phyloP scores from a whole-genome alignment of 2,888 invertebrate genomes.

The Yponomeuta malinellus region DNA sequence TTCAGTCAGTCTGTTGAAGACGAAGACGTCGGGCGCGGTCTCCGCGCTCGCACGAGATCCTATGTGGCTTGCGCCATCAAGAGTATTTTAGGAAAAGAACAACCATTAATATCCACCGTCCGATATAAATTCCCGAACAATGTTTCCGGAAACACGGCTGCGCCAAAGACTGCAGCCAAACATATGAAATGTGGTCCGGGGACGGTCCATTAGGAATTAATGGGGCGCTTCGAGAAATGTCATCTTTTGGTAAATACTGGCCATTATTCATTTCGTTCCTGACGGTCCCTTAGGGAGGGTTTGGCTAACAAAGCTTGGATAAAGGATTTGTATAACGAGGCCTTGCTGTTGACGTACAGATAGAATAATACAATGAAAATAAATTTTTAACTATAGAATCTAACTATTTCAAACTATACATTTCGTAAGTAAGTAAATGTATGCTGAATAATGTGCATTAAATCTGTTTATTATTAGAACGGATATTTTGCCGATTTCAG shows the following conservation, averaged over 20 bases:
- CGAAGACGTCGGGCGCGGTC: too few species aligned
- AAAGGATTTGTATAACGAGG: not conserved
- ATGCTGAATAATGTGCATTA: too few species aligned
- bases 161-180: constrained; percentile 63
- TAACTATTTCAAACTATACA: too few species aligned
- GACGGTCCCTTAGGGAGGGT: not conserved
- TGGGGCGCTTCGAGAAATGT: constrained; percentile 71
- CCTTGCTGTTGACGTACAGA: not conserved
- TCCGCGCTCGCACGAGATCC: too few species aligned
- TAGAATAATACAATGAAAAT: not conserved
- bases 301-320: not conserved
- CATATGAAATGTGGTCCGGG: constrained; percentile 56
- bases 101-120: not conserved
- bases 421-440: too few species aligned
- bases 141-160: constrained; percentile 57
- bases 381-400: not conserved
- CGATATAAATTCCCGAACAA: not conserved
- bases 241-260: constrained; percentile 68
- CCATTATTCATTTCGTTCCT: constrained; percentile 50
- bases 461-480: too few species aligned
- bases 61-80: too few species aligned
- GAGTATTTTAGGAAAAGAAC: not conserved
- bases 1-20: too few species aligned
- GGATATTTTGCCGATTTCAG: too few species aligned
- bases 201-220: constrained; percentile 70